Conservation (phyloP, 1,140 invertebrate genomes). For the Sminthurides bifidus region DNA sequence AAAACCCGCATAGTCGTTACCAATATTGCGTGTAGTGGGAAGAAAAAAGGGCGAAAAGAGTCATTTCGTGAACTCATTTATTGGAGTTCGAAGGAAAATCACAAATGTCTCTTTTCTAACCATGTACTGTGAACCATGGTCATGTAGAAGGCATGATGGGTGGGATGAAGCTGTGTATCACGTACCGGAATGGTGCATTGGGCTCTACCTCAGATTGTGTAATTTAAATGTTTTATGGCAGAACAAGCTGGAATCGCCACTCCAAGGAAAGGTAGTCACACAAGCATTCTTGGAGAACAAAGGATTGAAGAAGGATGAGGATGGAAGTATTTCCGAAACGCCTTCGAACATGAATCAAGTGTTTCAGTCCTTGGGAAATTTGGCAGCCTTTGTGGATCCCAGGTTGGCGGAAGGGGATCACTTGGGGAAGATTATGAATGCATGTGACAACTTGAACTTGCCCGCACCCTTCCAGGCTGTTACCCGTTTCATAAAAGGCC, state of each 20-base stretch:
- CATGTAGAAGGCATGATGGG: no score
- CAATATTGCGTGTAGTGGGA: no score
- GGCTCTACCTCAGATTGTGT: no score
- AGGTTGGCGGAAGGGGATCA: slow-evolving; percentile 1
- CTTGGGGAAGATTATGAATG: slow-evolving; percentile 10
- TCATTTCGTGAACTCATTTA: no score
- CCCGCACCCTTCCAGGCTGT: slow-evolving; percentile 25
- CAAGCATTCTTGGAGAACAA: slow-evolving; percentile 14
- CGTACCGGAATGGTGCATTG: no score
- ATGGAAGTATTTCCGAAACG: background rate
- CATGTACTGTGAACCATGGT: no score
- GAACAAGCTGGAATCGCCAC: slow-evolving; percentile 19
- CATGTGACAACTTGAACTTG: slow-evolving; percentile 24
- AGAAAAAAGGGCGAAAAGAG: no score
- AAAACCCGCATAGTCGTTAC: no score
- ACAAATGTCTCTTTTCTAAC: no score
- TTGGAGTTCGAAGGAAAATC: no score
- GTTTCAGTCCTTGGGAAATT: slow-evolving; percentile 4
- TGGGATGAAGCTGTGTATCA: no score
- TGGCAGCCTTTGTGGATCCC: slow-evolving; percentile 26
- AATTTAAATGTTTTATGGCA: no score
- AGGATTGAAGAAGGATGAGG: slow-evolving; percentile 8
- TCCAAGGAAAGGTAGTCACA: slow-evolving; percentile 20
- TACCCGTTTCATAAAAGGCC: slow-evolving; percentile 3
- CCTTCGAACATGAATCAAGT: slow-evolving; percentile 5